These are phyloP conservation scores for Chelon auratus DNA, from an alignment of 2,797 vertebrate genomes.

Conservation along the genomic window DNA sequence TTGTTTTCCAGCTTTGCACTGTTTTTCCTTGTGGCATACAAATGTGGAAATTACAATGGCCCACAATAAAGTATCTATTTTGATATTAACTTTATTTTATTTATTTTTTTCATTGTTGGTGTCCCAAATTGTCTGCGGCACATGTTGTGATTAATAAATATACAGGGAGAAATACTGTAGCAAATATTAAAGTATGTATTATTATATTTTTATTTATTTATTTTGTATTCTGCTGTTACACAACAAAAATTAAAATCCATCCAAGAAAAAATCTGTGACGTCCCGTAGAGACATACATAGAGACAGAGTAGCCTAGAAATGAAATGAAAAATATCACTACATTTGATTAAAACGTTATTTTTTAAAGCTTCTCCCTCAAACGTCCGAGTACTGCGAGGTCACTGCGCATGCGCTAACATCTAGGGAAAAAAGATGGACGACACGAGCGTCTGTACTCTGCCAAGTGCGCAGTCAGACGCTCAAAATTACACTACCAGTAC, in stretches of 20 bases:
- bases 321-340: too few relatives aligned
- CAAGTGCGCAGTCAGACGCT: constrained; percentile 76
- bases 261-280: too few relatives aligned
- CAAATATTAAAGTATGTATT: too few relatives aligned
- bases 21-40: constrained; percentile 18
- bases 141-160: background rate
- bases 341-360: too few relatives aligned
- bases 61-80: constrained; percentile 77
- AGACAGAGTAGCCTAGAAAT: too few relatives aligned
- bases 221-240: too few relatives aligned
- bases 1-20: constrained; percentile 19
- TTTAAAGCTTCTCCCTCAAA: too few relatives aligned
- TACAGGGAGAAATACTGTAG: too few relatives aligned
- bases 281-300: too few relatives aligned
- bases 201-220: too few relatives aligned
- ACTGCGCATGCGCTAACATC: constrained; percentile 42
- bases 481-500: constrained; percentile 64
- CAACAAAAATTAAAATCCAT: too few relatives aligned
- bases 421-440: constrained; percentile 74
- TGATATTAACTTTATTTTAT: constrained; percentile 60
- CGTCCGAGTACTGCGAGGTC: background rate
- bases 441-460: constrained; percentile 74
- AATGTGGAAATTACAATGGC: constrained; percentile 42
- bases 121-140: background rate
- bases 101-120: constrained; percentile 10